Evolutionary conservation across 2,888 invertebrate species (phyloP).

Genomic region (Aleiodes alternator): DNA sequence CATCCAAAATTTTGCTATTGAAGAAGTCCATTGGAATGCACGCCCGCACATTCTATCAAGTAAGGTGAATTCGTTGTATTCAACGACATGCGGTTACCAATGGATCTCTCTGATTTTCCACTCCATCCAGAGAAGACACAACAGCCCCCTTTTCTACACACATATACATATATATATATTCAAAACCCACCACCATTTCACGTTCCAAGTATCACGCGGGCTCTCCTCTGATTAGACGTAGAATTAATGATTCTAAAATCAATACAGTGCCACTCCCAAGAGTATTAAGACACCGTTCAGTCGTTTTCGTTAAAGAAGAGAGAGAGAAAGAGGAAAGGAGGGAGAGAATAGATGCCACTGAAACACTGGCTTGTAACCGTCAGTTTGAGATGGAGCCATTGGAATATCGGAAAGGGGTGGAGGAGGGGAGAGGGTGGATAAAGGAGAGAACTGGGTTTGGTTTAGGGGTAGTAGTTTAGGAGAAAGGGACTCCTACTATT

Average conservation of each 20-base stretch:
- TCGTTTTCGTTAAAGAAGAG: slow-evolving; percentile 33
- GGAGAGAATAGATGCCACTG: slow-evolving; percentile 34
- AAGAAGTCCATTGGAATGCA: neutral
- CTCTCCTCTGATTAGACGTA: slow-evolving; percentile 72
- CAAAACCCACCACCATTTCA: slow-evolving; percentile 27
- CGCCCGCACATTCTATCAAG: neutral
- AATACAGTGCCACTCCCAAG: slow-evolving; percentile 65
- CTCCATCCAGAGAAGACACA: neutral
- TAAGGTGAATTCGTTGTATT: neutral
- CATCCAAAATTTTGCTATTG: neutral
- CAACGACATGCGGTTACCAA: slow-evolving; percentile 3
- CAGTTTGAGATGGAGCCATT: slow-evolving; percentile 15
- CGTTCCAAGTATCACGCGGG: slow-evolving; percentile 60
- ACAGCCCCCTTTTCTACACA: slow-evolving; percentile 26
- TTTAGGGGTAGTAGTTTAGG: slow-evolving; percentile 33
- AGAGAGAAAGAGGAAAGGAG: slow-evolving; percentile 41
- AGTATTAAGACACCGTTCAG: slow-evolving; percentile 68
- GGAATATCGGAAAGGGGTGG: slow-evolving; percentile 17
- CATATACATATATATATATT: neutral
- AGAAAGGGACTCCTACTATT: slow-evolving; percentile 64
- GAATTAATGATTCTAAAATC: slow-evolving; percentile 76
- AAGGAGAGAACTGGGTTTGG: slow-evolving; percentile 18
- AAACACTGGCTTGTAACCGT: slow-evolving; percentile 20
- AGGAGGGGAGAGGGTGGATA: neutral
- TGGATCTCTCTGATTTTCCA: neutral